A percentile compares a stretch with the other conserved stretches of the same genome.
These are phyloP conservation scores for Lasaia peninsularis DNA, from an alignment of 1,140 invertebrate species.

Conservation along the genomic window DNA sequence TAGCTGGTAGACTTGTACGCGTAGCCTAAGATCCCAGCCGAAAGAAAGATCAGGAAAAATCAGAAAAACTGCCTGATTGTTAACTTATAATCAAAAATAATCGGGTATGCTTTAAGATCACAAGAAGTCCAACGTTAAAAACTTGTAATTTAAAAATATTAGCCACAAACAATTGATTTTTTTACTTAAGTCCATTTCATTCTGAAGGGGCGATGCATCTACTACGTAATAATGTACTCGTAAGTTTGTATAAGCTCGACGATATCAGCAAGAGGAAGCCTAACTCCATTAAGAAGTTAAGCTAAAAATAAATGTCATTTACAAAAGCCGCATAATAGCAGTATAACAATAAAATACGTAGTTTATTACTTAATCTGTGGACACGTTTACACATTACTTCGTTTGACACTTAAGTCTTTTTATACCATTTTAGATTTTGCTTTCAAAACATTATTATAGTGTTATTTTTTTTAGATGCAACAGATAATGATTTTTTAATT, in stretches of 20 bases:
- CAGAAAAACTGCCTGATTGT: no score
- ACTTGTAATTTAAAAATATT: no score
- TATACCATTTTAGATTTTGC: conserved; percentile 19
- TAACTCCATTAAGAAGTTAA: neutral
- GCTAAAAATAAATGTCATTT: conserved; percentile 7
- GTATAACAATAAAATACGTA: conserved; percentile 23
- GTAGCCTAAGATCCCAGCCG: no score
- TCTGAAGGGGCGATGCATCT: no score
- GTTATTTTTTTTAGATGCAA: neutral
- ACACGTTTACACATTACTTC: conserved; percentile 25
- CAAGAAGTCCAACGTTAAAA: no score
- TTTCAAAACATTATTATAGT: neutral
- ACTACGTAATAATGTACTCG: neutral
- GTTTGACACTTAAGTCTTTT: conserved; percentile 26
- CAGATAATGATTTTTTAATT: neutral
- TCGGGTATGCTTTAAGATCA: no score
- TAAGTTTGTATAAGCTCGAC: neutral
- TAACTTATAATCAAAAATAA: no score
- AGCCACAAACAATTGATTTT: no score
- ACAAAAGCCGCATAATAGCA: conserved; percentile 6
- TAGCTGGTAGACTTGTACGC: no score
- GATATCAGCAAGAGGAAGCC: neutral
- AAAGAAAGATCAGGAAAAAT: no score
- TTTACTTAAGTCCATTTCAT: no score
- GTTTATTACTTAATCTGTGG: conserved; percentile 30